Evolutionary conservation across 2,888 invertebrate genomes (phyloP), one percentile per base, ranked within the genome.

Genomic region (Amorpha juglandis): DNA sequence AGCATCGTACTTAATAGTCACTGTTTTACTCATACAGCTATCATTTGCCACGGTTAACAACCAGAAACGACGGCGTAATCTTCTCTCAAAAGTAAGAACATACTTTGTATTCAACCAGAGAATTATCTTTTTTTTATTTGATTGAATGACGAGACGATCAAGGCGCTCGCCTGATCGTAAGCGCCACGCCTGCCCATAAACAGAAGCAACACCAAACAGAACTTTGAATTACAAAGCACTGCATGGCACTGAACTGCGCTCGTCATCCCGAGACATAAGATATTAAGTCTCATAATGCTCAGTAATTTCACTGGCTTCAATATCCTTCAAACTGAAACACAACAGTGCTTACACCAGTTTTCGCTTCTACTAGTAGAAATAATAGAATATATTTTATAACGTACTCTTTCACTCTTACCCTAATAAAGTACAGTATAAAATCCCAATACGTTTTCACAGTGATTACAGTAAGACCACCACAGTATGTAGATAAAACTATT

Each of bases 401-500:
- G 45, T 42, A 14, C 12, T 45, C 4, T 14, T 12, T 14, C 45
- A 45, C 11, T 12, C 11, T 45, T 45, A 45, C 45, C 14, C 8
- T n/a, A 4, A 48, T 50, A 50, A 50, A 50, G 19, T 19, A 50
- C 19, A 50, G 16, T 19, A 50, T 48, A 48, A 48, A 16, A 48
- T 9, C 14, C 6, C 8, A 19, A 50, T n/a, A 48, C 16, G 3
- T 9, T 19, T 19, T 50, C 19, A 50, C 19, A 19, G 19, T 9
- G 19, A 50, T 50, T 50, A 19, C 0, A 9, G 3, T 9, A 16
- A 42, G 58, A 58, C 58, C 58, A 58, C 58, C 58, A n/a, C 12
- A 11, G 19, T 19, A 58, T n/a, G 58, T 7, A 16, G 45, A 1
- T 11, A 38, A 58, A 16, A 58, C 35, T 66, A 68, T 64, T 68